Base-by-base conservation (phyloP, 1,140 invertebrate genomes). In the Drosophila sp. region DNA sequence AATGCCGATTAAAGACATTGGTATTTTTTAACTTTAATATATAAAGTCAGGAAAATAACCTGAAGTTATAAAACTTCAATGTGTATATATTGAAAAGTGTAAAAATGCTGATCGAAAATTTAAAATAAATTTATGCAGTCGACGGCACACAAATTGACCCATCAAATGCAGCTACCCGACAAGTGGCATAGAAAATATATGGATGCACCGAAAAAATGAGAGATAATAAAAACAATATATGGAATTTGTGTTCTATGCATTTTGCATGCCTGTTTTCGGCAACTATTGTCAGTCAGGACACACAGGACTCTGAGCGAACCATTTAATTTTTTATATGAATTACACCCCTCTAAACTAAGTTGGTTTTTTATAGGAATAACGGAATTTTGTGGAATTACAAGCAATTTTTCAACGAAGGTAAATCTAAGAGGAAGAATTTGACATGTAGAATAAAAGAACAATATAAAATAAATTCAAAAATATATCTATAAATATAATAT, bases 71-170 rank as follows among this genome's bases (percentile, higher is more conserved):
- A 16, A 65, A 66, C 63, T 72, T 41, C 43, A 45, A 56, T 61
- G n/a, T 14, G 27, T 51, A 34, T 63, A 69, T 69, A 65, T 74
- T 43, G 57, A 51, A 53, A 53, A 56, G 56, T 63, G 29, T 53
- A 59, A 80, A 77, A 77, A 73, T 84, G 76, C 84, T 73, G 76
- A 83, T 76, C 59, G 65, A 76, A 81, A 72, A 41, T 72, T 41
- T 58, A 66, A 67, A 74, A 65, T 80, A 79, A 84, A 84, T 84
- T 80, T 84, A 80, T 84, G 80, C 72, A 72, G 50, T 64, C 80
- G 64, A 34, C 45, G 50, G 41, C 50, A 78, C 61, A 72, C 76
- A 64, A 78, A 80, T 80, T 72, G 61, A 81, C 61, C 69, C 67
- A 80, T 84, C 80, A 87, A 77, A 46, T 54, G 57, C 79, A 83